Evolutionary conservation across 2,888 invertebrate species (phyloP).

Genomic region (Theretra japonica): DNA sequence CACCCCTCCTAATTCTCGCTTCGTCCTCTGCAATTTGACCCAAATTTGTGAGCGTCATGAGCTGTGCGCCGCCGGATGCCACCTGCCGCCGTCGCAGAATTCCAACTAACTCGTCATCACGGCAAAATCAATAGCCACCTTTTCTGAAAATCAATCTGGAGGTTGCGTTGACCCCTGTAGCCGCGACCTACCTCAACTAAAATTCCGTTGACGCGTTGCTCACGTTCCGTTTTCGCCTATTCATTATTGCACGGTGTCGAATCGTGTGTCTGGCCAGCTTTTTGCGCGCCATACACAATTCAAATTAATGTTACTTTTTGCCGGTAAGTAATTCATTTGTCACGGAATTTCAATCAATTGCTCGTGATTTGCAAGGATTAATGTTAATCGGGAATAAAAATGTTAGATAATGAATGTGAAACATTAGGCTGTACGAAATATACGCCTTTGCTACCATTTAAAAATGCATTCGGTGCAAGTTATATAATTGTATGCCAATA

Average conservation of each 20-base stretch:
- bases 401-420: not conserved
- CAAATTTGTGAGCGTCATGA: constrained; percentile 34
- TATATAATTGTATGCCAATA: constrained; percentile 8
- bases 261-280: constrained; percentile 16
- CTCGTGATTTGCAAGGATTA: not conserved
- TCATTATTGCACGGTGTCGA: constrained; percentile 18
- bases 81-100: constrained; percentile 7
- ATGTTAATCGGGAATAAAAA: not conserved
- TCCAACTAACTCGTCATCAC: not conserved
- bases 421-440: not conserved
- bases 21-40: constrained; percentile 30
- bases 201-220: constrained; percentile 32
- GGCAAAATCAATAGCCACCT: not conserved
- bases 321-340: not conserved
- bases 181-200: constrained; percentile 37
- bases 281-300: not conserved
- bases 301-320: constrained; percentile 6
- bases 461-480: not conserved
- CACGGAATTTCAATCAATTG: not conserved
- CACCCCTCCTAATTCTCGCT: not conserved
- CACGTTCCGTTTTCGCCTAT: constrained; percentile 21
- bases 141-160: constrained; percentile 28
- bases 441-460: not conserved
- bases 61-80: not conserved
- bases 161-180: constrained; percentile 20